Evolutionary conservation across 2,113 vertebrate species (phyloP).

Genomic region (Tachysurus fulvidraco): DNA sequence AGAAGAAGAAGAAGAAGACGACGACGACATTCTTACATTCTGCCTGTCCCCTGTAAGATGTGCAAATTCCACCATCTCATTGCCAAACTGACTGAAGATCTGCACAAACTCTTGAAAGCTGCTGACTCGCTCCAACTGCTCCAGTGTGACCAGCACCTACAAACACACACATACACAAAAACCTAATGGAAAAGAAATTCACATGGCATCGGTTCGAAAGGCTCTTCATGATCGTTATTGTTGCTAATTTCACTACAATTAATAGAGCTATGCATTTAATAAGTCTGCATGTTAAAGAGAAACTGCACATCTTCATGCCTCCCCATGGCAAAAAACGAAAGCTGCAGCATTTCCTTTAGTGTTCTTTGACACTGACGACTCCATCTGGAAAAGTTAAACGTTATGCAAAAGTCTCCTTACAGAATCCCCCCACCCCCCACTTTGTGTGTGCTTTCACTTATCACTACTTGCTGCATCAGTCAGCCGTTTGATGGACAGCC

Average conservation of each 20-base stretch:
- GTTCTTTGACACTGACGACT: neutral
- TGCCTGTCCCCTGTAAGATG: conserved; percentile 97
- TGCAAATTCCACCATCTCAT: conserved; percentile 99
- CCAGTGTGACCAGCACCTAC: conserved; percentile 94
- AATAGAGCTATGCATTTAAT: neutral
- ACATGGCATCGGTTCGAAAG: neutral
- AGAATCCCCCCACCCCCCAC: too few relatives aligned
- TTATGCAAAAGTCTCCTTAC: too few relatives aligned
- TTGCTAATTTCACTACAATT: neutral
- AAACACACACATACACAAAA: conserved; percentile 30
- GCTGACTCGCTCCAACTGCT: conserved; percentile 91
- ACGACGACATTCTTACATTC: conserved; percentile 79
- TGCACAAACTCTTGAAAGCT: conserved; percentile 99
- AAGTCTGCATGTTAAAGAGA: neutral
- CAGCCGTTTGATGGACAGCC: neutral
- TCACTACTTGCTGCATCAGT: neutral
- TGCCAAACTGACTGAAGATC: conserved; percentile 99
- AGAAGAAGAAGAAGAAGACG: too few relatives aligned
- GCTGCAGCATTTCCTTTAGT: neutral
- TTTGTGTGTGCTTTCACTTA: neutral
- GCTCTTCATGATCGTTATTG: neutral
- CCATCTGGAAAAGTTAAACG: too few relatives aligned
- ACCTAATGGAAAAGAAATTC: neutral
- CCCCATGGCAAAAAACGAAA: neutral
- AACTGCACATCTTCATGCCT: neutral